Evolutionary conservation across 2,797 vertebrate genomes (phyloP).

Genomic region (Aldrovandia affinis): DNA sequence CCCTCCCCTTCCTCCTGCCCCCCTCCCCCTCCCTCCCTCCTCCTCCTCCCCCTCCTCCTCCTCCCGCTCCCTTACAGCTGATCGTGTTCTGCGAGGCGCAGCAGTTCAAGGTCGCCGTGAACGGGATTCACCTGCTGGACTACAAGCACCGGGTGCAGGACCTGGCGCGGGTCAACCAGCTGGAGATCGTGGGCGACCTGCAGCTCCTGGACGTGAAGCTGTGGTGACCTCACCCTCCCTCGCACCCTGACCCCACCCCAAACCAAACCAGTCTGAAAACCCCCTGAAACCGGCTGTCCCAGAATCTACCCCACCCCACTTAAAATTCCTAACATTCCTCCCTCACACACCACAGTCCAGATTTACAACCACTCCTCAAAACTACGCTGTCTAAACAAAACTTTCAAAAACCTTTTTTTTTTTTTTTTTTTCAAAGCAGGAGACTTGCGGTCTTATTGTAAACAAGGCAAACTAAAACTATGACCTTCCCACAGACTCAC

Average conservation of each 20-base stretch:
- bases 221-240: constrained; percentile 66
- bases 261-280: neutral
- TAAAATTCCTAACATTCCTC: neutral
- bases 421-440: neutral
- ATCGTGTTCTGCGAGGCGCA: constrained; percentile 80
- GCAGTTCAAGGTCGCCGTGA: constrained; percentile 84
- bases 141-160: constrained; percentile 88
- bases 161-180: constrained; percentile 69
- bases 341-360: neutral
- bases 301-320: neutral
- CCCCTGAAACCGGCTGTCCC: neutral
- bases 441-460: constrained; percentile 20
- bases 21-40: neutral
- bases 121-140: constrained; percentile 83
- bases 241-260: neutral
- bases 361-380: neutral
- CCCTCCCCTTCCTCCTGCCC: neutral
- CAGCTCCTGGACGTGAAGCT: constrained; percentile 73
- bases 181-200: constrained; percentile 82
- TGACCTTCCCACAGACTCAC: neutral
- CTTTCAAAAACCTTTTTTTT: too few species aligned
- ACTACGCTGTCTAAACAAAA: neutral
- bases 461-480: constrained; percentile 1
- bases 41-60: neutral
- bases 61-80: constrained; percentile 72